These are phyloP conservation scores for Pammene aurita DNA, from an alignment of 2,888 invertebrate species.

Conservation along the genomic window DNA sequence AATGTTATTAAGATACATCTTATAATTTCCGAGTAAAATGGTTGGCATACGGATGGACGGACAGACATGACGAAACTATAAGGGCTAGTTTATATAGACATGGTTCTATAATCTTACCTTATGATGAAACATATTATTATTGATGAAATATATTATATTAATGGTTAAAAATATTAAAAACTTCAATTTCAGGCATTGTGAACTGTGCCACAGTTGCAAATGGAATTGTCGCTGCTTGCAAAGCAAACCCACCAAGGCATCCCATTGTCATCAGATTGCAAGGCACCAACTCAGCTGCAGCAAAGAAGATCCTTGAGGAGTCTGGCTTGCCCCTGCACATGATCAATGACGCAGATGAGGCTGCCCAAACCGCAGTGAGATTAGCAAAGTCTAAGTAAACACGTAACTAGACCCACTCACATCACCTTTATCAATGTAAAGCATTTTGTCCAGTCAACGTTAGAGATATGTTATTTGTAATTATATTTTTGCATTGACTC, in stretches of 20 bases:
- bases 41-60: no score
- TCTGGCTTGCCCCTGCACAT: constrained; percentile 93
- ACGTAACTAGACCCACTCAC: background rate
- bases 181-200: constrained; percentile 90
- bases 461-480: no score
- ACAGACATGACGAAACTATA: no score
- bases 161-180: background rate
- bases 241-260: constrained; percentile 89
- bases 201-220: constrained; percentile 98
- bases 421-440: background rate
- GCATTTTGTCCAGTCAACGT: background rate
- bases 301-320: constrained; percentile 90
- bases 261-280: constrained; percentile 97
- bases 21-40: no score
- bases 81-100: no score
- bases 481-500: no score
- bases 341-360: constrained; percentile 95
- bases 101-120: no score
- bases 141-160: no score
- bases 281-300: constrained; percentile 95
- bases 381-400: constrained; percentile 52
- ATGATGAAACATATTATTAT: background rate
- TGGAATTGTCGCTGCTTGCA: constrained; percentile 95
- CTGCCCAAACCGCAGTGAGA: constrained; percentile 93
- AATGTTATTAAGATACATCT: no score